Evolutionary conservation across 2,113 vertebrate species (phyloP).

Genomic region (Condylura cristata): DNA sequence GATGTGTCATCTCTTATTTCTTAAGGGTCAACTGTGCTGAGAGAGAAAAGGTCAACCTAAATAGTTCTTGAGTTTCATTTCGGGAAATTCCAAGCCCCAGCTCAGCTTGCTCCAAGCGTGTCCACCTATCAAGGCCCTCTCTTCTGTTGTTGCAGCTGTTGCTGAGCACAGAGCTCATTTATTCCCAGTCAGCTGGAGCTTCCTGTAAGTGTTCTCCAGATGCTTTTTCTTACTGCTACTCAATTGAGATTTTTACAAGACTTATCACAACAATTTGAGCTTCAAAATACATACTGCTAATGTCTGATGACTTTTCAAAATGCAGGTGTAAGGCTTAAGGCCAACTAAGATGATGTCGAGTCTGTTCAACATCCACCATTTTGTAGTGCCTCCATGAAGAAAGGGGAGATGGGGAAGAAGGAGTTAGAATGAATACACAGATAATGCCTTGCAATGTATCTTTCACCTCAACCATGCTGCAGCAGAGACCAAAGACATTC

Average conservation of each 20-base stretch:
- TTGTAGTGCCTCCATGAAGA: not conserved
- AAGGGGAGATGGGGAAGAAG: not conserved
- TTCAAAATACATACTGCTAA: not conserved
- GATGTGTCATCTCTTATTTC: constrained; percentile 69
- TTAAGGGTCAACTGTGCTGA: constrained; percentile 75
- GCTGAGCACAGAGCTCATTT: constrained; percentile 73
- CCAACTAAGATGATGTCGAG: not conserved
- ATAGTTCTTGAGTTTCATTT: constrained; percentile 77
- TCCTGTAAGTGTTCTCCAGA: constrained; percentile 76
- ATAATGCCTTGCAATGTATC: not conserved
- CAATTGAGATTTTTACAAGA: constrained; percentile 45
- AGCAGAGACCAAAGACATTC: not conserved
- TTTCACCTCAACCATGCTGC: not conserved
- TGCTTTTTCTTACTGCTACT: constrained; percentile 59
- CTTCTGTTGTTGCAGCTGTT: constrained; percentile 85
- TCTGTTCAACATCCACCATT: not conserved
- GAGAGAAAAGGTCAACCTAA: constrained; percentile 77
- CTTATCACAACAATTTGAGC: not conserved
- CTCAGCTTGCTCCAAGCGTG: not conserved
- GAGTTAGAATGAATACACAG: not conserved
- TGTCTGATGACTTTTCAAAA: not conserved
- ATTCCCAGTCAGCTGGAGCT: constrained; percentile 80
- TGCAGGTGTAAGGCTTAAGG: not conserved
- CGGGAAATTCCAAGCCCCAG: constrained; percentile 77
- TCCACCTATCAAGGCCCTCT: constrained; percentile 57